Evolutionary conservation across 2,113 vertebrate species (phyloP).

Genomic region (Carassius gibelio): DNA sequence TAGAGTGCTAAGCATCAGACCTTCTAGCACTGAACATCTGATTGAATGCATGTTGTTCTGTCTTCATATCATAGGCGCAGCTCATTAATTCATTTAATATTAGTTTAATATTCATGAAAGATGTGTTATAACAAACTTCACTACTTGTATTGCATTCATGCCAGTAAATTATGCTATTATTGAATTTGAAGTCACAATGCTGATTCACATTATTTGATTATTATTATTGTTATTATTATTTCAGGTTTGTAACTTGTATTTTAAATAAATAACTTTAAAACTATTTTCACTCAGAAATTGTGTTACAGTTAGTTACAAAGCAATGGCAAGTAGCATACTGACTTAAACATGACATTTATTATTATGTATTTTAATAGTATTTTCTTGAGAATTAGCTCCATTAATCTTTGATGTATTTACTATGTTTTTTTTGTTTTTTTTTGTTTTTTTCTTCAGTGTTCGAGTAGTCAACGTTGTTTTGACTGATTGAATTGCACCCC

Average conservation of each 20-base stretch:
- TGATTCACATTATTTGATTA: no score
- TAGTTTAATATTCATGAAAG: not conserved
- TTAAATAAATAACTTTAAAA: not conserved
- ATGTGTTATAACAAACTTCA: not conserved
- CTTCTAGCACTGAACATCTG: not conserved
- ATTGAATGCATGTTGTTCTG: not conserved
- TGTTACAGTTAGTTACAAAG: no score
- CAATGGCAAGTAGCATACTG: no score
- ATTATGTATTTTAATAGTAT: no score
- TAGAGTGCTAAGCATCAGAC: slow-evolving; percentile 13
- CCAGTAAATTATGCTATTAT: not conserved
- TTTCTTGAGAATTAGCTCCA: no score
- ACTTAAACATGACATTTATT: no score
- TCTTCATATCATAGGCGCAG: not conserved
- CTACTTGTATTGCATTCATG: not conserved
- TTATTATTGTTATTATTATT: no score
- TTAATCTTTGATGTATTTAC: no score
- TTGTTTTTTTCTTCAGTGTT: no score
- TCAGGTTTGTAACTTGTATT: not conserved
- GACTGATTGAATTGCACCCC: not conserved
- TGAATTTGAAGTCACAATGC: not conserved
- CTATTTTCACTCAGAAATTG: no score
- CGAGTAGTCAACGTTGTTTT: not conserved
- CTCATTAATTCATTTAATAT: not conserved
- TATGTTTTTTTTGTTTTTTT: no score